These are phyloP conservation scores for Drosophila greeni DNA, from an alignment of 2,888 invertebrate species.

Conservation along the genomic window DNA sequence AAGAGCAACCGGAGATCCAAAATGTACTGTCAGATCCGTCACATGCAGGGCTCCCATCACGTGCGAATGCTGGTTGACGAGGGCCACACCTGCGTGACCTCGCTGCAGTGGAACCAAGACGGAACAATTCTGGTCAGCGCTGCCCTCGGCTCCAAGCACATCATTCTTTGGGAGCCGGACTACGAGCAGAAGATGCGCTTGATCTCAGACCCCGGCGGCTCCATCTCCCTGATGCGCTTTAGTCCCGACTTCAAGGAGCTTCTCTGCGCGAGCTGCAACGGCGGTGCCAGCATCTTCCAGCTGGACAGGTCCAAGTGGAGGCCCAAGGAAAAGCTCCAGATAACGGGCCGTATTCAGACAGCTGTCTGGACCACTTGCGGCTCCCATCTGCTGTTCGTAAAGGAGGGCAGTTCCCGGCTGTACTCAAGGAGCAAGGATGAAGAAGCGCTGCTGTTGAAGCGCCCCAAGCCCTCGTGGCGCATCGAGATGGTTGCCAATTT, in stretches of 20 bases:
- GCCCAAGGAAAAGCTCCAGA: not conserved
- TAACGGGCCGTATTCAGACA: constrained; percentile 22
- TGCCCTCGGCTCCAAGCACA: constrained; percentile 13
- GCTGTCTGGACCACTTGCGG: constrained; percentile 43
- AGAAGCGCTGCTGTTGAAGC: not conserved
- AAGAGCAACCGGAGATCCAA: not conserved
- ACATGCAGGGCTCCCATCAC: not conserved
- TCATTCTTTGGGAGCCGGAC: constrained; percentile 44
- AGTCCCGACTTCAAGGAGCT: constrained; percentile 7
- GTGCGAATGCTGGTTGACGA: constrained; percentile 1
- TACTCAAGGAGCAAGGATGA: not conserved
- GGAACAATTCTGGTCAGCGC: constrained; percentile 32
- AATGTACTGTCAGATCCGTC: not conserved
- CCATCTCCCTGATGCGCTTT: constrained; percentile 21
- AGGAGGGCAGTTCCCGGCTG: not conserved
- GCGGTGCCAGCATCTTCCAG: constrained; percentile 1
- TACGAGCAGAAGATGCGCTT: not conserved
- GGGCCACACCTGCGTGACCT: constrained; percentile 14
- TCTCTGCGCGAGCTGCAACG: not conserved
- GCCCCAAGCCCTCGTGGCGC: not conserved
- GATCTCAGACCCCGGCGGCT: not conserved
- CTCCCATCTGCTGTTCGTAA: constrained; percentile 25
- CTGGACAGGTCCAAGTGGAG: not conserved
- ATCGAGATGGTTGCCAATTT: constrained; percentile 14
- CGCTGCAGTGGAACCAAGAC: constrained; percentile 39